Conservation (phyloP, 1,140 invertebrate species). For the Leptinotarsa lineolata region DNA sequence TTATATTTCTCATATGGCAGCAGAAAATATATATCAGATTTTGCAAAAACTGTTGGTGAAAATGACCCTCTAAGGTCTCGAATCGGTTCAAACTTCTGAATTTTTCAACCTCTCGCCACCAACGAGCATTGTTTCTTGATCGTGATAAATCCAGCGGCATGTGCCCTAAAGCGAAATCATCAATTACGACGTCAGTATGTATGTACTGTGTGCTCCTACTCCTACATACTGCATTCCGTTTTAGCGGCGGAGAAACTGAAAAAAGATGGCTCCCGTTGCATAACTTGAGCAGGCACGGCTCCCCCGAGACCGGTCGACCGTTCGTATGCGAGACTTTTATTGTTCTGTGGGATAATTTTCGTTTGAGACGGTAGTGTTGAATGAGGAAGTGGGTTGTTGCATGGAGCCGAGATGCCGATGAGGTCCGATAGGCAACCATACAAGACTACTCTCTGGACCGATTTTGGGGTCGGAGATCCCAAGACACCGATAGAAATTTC, state of each 20-base stretch:
- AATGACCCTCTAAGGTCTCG: too few relatives aligned
- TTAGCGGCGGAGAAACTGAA: neutral
- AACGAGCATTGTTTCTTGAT: neutral
- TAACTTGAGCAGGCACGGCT: neutral
- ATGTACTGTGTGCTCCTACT: neutral
- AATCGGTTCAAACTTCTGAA: neutral
- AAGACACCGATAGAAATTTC: too few relatives aligned
- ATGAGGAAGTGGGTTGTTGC: neutral
- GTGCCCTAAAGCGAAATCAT: neutral
- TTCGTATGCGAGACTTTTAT: neutral
- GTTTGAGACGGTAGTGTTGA: neutral
- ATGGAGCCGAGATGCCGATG: neutral
- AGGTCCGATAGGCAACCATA: neutral
- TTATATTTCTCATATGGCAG: too few relatives aligned
- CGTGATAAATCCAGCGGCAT: neutral
- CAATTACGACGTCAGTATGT: neutral
- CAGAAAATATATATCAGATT: too few relatives aligned
- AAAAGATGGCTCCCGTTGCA: neutral
- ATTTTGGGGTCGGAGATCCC: too few relatives aligned
- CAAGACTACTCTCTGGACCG: neutral
- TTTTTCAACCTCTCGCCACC: neutral
- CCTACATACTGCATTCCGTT: neutral
- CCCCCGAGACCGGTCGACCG: neutral
- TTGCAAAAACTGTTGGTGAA: too few relatives aligned
- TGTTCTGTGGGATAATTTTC: slow-evolving; percentile 1